Conservation (phyloP, 2,888 invertebrate genomes). For the Therioaphis trifolii region DNA sequence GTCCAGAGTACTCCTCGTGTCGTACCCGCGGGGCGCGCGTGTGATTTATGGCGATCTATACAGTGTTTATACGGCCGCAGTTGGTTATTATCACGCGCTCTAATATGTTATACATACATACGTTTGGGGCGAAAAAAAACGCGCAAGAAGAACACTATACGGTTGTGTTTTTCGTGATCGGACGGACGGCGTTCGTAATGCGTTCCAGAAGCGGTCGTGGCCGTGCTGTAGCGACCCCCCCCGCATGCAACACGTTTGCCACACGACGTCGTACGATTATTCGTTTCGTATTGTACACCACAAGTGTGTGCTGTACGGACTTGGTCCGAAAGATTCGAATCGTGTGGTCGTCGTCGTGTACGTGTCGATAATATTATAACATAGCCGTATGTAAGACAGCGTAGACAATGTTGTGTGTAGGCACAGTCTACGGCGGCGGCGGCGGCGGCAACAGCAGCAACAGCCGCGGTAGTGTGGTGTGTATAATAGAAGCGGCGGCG, state of each 20-base stretch:
- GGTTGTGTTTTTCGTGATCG: conserved; percentile 24
- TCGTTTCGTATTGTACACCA: too few species aligned
- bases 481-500: too few species aligned
- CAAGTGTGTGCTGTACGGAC: too few species aligned
- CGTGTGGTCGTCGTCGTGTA: conserved; percentile 30
- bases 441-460: too few species aligned
- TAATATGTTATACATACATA: background rate
- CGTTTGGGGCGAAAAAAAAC: background rate
- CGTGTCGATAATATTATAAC: too few species aligned
- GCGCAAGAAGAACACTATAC: conserved; percentile 19
- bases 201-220: conserved; percentile 21
- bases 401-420: background rate
- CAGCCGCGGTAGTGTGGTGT: too few species aligned
- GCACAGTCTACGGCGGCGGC: too few species aligned
- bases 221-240: too few species aligned
- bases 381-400: background rate
- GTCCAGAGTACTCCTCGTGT: conserved; percentile 35
- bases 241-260: background rate
- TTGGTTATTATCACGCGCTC: background rate
- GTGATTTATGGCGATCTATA: conserved; percentile 33
- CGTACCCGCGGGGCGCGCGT: background rate
- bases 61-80: background rate
- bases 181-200: conserved; percentile 18
- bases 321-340: too few species aligned
- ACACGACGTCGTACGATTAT: too few species aligned